Percentiles rank a stretch among this genome's conserved stretches.
phyloP scores from a whole-genome alignment of 2,888 invertebrate genomes.

The Cephus runcator region DNA sequence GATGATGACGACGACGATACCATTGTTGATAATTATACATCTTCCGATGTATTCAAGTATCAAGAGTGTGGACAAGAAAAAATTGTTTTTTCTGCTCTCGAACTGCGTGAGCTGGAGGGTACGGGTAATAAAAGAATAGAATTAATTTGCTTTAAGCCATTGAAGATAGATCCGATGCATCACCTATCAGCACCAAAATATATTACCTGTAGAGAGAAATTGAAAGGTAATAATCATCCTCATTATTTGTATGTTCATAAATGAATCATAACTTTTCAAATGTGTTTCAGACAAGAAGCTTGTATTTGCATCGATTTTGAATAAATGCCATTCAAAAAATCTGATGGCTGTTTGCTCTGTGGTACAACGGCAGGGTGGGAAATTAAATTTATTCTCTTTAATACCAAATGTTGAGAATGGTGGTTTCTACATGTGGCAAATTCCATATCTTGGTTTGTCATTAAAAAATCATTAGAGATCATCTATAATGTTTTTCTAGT shows the following conservation, averaged over 20 bases:
- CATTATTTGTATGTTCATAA: no score
- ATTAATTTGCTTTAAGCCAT: slow-evolving; percentile 33
- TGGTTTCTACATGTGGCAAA: slow-evolving; percentile 30
- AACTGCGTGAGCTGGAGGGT: slow-evolving; percentile 18
- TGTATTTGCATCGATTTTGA: slow-evolving; percentile 29
- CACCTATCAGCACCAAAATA: slow-evolving; percentile 31
- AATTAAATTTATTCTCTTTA: slow-evolving; percentile 21
- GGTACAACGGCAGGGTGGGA: slow-evolving; percentile 6
- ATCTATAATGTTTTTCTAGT: neutral
- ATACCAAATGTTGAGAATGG: slow-evolving; percentile 19
- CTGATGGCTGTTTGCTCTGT: slow-evolving; percentile 29
- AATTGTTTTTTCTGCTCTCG: slow-evolving; percentile 30
- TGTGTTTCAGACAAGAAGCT: slow-evolving; percentile 22
- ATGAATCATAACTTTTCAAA: no score
- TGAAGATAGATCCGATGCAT: slow-evolving; percentile 22
- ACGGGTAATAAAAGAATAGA: slow-evolving; percentile 27
- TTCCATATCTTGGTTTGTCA: slow-evolving; percentile 22
- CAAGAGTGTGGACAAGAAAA: slow-evolving; percentile 18
- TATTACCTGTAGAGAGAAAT: slow-evolving; percentile 14
- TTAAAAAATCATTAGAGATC: neutral
- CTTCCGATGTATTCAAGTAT: neutral
- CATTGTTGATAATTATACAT: no score
- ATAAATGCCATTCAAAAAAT: slow-evolving; percentile 19
- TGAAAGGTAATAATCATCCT: slow-evolving; percentile 3
- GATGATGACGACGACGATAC: no score